Evolutionary conservation across 2,797 vertebrate species (phyloP).

Genomic region (Epinephelus coioides): DNA sequence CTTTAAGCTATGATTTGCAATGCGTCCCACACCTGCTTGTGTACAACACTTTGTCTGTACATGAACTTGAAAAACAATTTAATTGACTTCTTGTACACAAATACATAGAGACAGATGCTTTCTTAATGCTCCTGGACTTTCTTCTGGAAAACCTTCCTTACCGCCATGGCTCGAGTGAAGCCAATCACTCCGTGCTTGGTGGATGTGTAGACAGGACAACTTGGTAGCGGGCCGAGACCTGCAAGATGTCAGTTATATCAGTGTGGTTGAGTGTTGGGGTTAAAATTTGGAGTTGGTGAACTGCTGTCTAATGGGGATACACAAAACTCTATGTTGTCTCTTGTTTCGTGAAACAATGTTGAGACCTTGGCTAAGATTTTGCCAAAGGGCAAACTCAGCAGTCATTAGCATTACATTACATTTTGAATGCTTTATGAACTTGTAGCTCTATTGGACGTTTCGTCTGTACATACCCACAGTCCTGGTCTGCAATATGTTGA

Average conservation of each 20-base stretch:
- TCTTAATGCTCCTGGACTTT: background rate
- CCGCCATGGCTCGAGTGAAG: slow-evolving; percentile 84
- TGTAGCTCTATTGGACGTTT: background rate
- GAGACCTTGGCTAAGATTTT: background rate
- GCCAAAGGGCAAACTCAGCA: too few species aligned
- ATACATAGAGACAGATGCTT: too few species aligned
- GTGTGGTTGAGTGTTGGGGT: background rate
- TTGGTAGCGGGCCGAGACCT: slow-evolving; percentile 74
- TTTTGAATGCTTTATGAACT: background rate
- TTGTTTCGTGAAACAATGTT: background rate
- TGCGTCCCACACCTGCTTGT: background rate
- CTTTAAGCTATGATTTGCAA: background rate
- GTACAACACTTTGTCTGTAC: too few species aligned
- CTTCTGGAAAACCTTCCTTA: slow-evolving; percentile 41
- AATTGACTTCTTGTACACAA: background rate
- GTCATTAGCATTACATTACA: background rate
- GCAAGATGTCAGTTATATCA: background rate
- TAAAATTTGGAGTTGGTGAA: background rate
- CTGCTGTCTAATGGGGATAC: background rate
- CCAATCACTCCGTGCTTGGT: slow-evolving; percentile 83
- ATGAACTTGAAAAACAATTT: background rate
- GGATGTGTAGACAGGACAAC: slow-evolving; percentile 83
- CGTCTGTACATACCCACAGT: background rate
- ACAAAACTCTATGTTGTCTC: background rate
- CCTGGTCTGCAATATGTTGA: too few species aligned